These are phyloP conservation scores for Thamnophis elegans DNA, from an alignment of 2,797 vertebrate species.

Conservation along the genomic window DNA sequence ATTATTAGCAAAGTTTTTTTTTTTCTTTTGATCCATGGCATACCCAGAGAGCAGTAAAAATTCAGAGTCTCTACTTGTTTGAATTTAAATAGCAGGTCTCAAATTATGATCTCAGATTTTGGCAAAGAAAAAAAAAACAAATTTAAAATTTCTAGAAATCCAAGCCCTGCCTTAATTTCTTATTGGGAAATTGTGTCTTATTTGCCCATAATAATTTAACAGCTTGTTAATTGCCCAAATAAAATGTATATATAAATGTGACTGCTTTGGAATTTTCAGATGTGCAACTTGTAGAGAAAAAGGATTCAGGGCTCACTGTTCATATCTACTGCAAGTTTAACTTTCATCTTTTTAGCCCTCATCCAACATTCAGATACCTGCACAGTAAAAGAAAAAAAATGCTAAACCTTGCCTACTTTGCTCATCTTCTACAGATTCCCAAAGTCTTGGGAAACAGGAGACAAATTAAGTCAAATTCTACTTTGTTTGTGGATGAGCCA, in stretches of 20 bases:
- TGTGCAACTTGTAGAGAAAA: neutral
- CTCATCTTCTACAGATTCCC: neutral
- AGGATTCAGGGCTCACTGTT: neutral
- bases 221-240: slow-evolving; percentile 3
- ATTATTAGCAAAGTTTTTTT: neutral
- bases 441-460: neutral
- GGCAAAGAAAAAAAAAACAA: too few relatives aligned
- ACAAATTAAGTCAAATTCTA: neutral
- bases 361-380: neutral
- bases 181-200: neutral
- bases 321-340: neutral
- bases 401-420: neutral
- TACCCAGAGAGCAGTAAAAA: neutral
- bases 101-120: neutral
- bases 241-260: neutral
- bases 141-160: neutral
- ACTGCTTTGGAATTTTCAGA: neutral
- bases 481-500: neutral
- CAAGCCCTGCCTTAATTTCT: neutral
- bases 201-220: neutral
- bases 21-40: neutral
- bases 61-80: neutral
- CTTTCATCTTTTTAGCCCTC: neutral
- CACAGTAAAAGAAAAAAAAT: too few relatives aligned
- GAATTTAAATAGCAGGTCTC: neutral